These are phyloP conservation scores for Caenorhabditis tropicalis DNA, from an alignment of 1,140 invertebrate genomes.

Conservation along the genomic window DNA sequence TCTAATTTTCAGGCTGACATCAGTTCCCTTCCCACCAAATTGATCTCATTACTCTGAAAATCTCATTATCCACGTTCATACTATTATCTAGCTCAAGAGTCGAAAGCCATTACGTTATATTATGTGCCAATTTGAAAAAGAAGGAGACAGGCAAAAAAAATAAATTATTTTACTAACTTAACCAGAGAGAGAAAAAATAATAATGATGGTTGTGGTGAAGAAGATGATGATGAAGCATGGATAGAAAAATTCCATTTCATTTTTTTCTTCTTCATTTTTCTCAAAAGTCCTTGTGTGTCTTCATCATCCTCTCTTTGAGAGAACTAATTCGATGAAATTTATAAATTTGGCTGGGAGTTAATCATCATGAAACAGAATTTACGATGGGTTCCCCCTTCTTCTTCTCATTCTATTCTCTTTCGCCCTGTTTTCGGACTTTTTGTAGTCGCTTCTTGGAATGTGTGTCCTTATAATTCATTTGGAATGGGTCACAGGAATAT, in stretches of 20 bases:
- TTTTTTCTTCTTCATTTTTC: neutral
- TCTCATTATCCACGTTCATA: neutral
- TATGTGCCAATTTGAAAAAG: neutral
- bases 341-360: neutral
- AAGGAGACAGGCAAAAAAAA: neutral
- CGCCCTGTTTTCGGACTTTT: neutral
- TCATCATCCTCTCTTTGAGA: too few relatives aligned
- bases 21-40: neutral
- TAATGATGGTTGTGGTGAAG: neutral
- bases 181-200: neutral
- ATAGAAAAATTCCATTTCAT: neutral
- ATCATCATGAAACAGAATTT: constrained; percentile 32
- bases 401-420: neutral
- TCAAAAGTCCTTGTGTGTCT: neutral
- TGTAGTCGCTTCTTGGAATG: neutral
- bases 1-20: neutral
- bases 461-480: constrained; percentile 35
- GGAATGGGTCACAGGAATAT: neutral
- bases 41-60: neutral
- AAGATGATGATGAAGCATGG: neutral
- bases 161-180: neutral
- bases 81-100: neutral
- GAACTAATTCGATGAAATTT: constrained; percentile 32
- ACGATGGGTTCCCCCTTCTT: neutral
- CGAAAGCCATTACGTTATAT: neutral